These are phyloP conservation scores for Takifugu flavidus DNA, from an alignment of 2,113 vertebrate species.

Conservation along the genomic window DNA sequence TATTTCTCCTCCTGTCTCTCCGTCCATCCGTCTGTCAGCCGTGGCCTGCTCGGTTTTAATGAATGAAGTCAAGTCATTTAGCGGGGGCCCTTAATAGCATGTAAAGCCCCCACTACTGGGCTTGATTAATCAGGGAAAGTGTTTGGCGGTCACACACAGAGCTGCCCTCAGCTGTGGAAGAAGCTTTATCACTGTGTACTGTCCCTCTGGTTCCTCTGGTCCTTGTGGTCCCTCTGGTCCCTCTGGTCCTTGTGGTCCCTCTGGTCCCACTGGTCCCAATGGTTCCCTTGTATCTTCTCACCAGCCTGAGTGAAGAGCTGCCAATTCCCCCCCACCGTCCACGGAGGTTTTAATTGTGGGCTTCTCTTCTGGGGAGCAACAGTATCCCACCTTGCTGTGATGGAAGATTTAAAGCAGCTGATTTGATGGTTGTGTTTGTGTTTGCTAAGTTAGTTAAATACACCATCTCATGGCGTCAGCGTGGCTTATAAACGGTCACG, in stretches of 20 bases:
- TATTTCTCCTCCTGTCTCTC: slow-evolving; percentile 18
- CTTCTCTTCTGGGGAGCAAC: too few species aligned
- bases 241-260: too few species aligned
- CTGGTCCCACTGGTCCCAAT: too few species aligned
- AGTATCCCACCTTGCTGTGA: neutral
- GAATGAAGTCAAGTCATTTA: slow-evolving; percentile 72
- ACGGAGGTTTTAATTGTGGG: slow-evolving; percentile 33
- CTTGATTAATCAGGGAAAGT: slow-evolving; percentile 74
- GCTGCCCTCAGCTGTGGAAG: slow-evolving; percentile 52
- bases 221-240: too few species aligned
- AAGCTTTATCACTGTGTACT: too few species aligned
- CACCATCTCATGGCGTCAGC: too few species aligned
- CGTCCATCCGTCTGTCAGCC: slow-evolving; percentile 12
- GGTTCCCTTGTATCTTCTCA: slow-evolving; percentile 34
- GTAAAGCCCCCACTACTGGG: slow-evolving; percentile 62
- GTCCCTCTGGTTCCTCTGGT: too few species aligned
- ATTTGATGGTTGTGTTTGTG: slow-evolving; percentile 1
- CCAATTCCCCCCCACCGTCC: slow-evolving; percentile 9
- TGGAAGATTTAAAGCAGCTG: slow-evolving; percentile 8
- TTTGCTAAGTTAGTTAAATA: too few species aligned
- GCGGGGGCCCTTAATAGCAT: slow-evolving; percentile 63
- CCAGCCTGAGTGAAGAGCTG: slow-evolving; percentile 27
- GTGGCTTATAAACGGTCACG: neutral
- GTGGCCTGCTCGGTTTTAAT: slow-evolving; percentile 59
- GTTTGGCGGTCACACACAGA: slow-evolving; percentile 61